A percentile compares a stretch with the other conserved stretches of the same genome.
Evolutionary conservation across 2,888 invertebrate genomes (phyloP).

Genomic region (Hesperia comma): DNA sequence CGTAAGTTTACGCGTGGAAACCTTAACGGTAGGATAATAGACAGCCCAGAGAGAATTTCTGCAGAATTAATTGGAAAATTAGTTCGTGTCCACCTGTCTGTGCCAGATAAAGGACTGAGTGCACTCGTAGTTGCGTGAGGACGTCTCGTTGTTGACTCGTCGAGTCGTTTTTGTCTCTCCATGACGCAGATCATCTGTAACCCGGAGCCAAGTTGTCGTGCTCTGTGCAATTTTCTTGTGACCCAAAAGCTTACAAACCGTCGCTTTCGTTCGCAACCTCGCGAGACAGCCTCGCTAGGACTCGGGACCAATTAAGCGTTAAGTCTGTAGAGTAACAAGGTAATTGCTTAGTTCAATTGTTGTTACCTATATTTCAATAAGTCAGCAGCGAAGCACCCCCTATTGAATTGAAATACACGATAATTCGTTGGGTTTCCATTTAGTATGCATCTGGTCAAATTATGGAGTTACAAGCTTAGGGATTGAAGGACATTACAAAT

Average conservation of each 20-base stretch:
- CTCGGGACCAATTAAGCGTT: neutral
- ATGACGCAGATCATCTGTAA: conserved; percentile 3
- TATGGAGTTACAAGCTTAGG: neutral
- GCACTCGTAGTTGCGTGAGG: neutral
- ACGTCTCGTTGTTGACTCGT: neutral
- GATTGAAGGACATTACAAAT: neutral
- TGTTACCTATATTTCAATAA: neutral
- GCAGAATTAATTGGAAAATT: too few relatives aligned
- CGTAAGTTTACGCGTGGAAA: too few relatives aligned
- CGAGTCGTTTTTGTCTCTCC: neutral
- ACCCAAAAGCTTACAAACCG: conserved; percentile 27
- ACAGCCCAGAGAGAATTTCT: too few relatives aligned
- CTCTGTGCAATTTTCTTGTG: conserved; percentile 14
- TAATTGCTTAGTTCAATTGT: neutral
- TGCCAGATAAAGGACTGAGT: neutral
- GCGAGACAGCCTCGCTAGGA: neutral
- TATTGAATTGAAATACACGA: too few relatives aligned
- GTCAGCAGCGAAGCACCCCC: too few relatives aligned
- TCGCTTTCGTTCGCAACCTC: conserved; percentile 26
- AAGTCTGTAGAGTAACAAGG: neutral
- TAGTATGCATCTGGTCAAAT: too few relatives aligned
- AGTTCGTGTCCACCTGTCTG: neutral
- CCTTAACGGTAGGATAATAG: too few relatives aligned
- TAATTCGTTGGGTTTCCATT: too few relatives aligned
- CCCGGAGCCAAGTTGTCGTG: conserved; percentile 16